A percentile compares a stretch with the other conserved stretches of the same genome.
These are phyloP conservation scores for Cyanistes caeruleus DNA, from an alignment of 2,113 vertebrate species.

Conservation along the genomic window DNA sequence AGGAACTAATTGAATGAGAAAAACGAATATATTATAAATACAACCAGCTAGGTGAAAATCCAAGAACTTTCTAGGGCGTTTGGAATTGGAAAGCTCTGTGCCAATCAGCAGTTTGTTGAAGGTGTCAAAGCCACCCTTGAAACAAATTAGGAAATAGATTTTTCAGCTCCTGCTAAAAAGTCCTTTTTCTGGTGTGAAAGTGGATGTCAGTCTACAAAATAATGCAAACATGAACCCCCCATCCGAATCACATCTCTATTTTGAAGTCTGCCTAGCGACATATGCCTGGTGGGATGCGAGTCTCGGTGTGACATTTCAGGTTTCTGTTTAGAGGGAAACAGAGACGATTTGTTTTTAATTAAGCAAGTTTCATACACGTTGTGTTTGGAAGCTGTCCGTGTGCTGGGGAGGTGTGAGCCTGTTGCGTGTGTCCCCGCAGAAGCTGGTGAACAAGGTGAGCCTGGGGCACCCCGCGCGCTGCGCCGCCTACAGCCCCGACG, in stretches of 20 bases:
- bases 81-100: background rate
- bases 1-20: background rate
- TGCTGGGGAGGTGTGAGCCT: background rate
- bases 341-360: background rate
- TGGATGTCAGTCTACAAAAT: background rate
- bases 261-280: background rate
- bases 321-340: background rate
- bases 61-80: background rate
- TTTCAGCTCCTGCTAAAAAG: background rate
- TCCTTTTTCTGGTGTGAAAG: background rate
- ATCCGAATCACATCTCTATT: background rate
- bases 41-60: background rate
- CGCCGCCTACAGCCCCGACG: slow-evolving; percentile 88
- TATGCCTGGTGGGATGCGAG: background rate
- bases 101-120: background rate
- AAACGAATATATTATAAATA: background rate
- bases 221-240: background rate
- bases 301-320: background rate
- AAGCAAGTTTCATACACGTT: background rate
- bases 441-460: slow-evolving; percentile 94
- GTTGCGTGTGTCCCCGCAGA: slow-evolving; percentile 72
- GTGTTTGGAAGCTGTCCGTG: background rate
- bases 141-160: background rate
- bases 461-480: slow-evolving; percentile 90
- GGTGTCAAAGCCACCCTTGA: background rate